phyloP scores from a whole-genome alignment of 2,113 vertebrate species.

The Muntiacus muntjak region DNA sequence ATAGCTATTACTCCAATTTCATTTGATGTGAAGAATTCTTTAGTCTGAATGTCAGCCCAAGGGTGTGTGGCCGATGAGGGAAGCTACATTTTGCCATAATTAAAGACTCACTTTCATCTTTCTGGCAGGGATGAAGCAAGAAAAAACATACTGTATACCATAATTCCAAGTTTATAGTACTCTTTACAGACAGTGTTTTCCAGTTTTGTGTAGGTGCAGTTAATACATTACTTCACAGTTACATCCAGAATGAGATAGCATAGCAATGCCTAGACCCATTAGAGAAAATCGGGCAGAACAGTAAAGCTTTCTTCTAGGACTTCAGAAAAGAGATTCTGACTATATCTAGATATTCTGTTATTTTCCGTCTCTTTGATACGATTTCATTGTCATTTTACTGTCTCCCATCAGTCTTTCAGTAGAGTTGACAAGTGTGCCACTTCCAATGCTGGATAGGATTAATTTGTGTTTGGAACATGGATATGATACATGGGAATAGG shows the following conservation, averaged over 20 bases:
- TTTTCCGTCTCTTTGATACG: background rate
- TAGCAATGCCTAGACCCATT: background rate
- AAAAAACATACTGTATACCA: background rate
- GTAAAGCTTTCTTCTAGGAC: conserved; percentile 11
- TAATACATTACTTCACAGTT: background rate
- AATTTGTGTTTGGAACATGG: background rate
- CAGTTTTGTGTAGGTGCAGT: background rate
- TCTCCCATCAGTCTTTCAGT: background rate
- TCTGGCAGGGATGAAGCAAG: conserved; percentile 10
- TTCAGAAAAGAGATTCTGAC: conserved; percentile 32
- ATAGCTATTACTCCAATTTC: background rate
- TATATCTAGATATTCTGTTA: background rate
- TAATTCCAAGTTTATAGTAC: background rate
- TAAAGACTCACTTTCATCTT: conserved; percentile 24
- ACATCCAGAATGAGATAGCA: background rate
- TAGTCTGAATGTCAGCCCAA: conserved; percentile 15
- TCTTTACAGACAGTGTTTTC: background rate
- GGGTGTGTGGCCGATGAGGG: background rate
- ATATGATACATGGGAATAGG: background rate
- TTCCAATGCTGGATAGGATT: background rate
- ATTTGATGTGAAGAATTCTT: background rate
- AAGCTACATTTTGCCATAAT: conserved; percentile 1
- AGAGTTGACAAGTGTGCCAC: background rate
- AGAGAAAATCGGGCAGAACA: conserved; percentile 32
- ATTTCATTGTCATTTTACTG: background rate